Conservation (phyloP, 2,113 vertebrate species). For the Lasiurus cinereus region DNA sequence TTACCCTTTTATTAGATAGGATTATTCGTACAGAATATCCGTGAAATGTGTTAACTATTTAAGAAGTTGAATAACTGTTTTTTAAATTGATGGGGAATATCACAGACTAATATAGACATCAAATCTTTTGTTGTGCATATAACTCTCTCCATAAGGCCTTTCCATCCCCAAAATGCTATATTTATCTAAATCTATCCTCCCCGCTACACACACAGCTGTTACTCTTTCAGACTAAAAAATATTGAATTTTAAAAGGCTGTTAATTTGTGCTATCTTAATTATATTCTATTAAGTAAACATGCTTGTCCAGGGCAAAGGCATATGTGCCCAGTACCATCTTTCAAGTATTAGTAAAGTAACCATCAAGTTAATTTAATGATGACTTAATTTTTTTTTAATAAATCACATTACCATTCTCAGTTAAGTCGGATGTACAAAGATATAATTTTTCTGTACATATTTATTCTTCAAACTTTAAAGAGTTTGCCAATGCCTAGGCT, state of each 20-base stretch:
- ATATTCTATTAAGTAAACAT: conserved; percentile 54
- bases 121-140: conserved; percentile 43
- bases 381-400: neutral
- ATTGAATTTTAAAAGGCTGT: conserved; percentile 37
- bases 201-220: conserved; percentile 86
- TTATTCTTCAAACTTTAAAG: conserved; percentile 48
- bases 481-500: neutral
- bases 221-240: conserved; percentile 77
- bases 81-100: conserved; percentile 35
- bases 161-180: conserved; percentile 40
- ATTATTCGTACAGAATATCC: neutral
- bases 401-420: neutral
- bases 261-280: conserved; percentile 48
- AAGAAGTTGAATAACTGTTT: neutral
- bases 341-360: conserved; percentile 25
- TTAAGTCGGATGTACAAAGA: neutral
- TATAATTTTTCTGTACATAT: neutral
- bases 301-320: neutral
- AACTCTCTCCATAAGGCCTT: conserved; percentile 47
- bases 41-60: neutral
- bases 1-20: no score
- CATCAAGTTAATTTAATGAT: neutral
- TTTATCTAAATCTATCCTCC: conserved; percentile 79
- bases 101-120: neutral
- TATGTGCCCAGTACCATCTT: neutral